Evolutionary conservation across 2,888 invertebrate genomes (phyloP).

Genomic region (Dioctria linearis): DNA sequence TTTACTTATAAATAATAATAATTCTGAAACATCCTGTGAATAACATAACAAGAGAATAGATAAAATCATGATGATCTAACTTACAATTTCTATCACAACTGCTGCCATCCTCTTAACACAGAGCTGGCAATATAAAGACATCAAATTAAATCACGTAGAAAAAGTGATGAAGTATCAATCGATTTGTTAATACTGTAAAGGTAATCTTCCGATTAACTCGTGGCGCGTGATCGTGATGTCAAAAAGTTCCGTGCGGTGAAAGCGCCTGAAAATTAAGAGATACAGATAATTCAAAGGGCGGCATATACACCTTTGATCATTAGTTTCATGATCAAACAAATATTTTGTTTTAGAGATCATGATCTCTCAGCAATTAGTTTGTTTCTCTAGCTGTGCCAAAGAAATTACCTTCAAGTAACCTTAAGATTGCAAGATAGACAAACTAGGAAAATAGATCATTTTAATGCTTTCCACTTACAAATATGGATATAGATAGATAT

Average conservation of each 20-base stretch:
- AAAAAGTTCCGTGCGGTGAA: conserved; percentile 47
- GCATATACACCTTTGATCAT: conserved; percentile 43
- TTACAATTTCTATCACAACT: too few species aligned
- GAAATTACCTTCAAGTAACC: not conserved
- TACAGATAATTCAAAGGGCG: conserved; percentile 35
- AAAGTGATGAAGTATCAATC: conserved; percentile 51
- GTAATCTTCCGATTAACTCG: conserved; percentile 17
- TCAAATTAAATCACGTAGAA: conserved; percentile 47
- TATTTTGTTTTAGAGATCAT: conserved; percentile 50
- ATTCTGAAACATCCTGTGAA: too few species aligned
- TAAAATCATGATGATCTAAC: too few species aligned
- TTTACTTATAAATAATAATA: too few species aligned
- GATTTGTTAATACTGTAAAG: conserved; percentile 42
- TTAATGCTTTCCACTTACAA: not conserved
- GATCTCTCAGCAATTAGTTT: conserved; percentile 51
- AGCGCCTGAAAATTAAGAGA: conserved; percentile 50
- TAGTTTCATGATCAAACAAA: conserved; percentile 48
- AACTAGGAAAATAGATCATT: conserved; percentile 8
- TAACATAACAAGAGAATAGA: too few species aligned
- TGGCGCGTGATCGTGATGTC: conserved; percentile 49
- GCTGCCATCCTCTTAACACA: too few species aligned
- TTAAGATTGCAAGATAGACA: not conserved
- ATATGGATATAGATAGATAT: too few species aligned
- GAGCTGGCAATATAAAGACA: conserved; percentile 36
- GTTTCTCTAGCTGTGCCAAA: conserved; percentile 35